Conservation (phyloP, 2,797 vertebrate genomes). For the Cossypha dichroa region DNA sequence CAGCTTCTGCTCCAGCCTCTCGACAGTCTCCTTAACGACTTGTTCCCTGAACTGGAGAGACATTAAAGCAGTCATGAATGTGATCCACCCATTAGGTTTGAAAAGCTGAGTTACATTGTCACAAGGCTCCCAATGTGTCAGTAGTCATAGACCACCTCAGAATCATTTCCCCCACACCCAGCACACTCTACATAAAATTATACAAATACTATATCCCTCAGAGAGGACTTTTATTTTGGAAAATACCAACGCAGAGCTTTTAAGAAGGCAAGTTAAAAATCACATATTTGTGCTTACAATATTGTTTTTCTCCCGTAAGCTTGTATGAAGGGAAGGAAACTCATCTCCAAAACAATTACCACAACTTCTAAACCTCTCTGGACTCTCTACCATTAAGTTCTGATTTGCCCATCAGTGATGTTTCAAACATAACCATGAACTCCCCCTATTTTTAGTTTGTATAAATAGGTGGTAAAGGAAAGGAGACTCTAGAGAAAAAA, state of each 20-base stretch:
- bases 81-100: accelerated
- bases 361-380: not conserved
- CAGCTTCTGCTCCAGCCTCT: slow-evolving; percentile 91
- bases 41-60: slow-evolving; percentile 90
- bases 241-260: not conserved
- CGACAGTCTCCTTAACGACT: slow-evolving; percentile 94
- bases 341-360: not conserved
- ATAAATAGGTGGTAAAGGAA: not conserved
- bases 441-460: not conserved
- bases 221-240: not conserved
- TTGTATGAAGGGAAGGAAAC: not conserved
- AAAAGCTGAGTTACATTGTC: accelerated
- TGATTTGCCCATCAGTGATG: not conserved
- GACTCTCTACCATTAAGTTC: not conserved
- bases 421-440: not conserved
- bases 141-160: not conserved
- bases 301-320: not conserved
- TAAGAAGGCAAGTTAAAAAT: not conserved
- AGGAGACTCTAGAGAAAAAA: not conserved
- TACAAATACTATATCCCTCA: not conserved
- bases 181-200: not conserved
- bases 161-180: not conserved
- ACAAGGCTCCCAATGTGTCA: not conserved
- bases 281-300: not conserved
- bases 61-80: not conserved